Base-by-base conservation (phyloP, 1,140 invertebrate genomes). In the Portunus trituberculatus region DNA sequence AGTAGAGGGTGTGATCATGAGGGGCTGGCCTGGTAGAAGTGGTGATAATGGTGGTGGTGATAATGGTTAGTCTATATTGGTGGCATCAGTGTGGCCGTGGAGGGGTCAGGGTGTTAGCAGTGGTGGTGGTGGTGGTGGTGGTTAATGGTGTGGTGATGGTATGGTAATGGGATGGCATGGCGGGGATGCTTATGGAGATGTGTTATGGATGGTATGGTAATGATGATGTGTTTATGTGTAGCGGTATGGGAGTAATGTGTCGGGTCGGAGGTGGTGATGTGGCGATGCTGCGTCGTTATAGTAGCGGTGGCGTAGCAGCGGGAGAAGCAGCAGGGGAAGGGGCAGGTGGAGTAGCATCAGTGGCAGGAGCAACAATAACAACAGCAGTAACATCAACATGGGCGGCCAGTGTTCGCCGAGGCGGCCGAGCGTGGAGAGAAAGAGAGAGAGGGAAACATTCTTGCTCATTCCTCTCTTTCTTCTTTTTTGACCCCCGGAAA, bases 121-220 rank as follows among this genome's bases (percentile, higher is more conserved):
- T 76, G 67, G 25, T 76, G 67, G 67, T 76, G 67, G 8, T 8
- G 59, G 59, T 25, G 16, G 20, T 76, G 67, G 67, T n/a, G 67
- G 67, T 76, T 76, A 76, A 76, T n/a, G 67, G 67, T 76, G 67
- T 76, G 67, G 1, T 8, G 67, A n/a, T n/a, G 67, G 67, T 76
- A 76, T 76, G 67, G 67, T 76, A 76, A 76, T 76, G 67, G 67
- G 20, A 25, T 7, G 20, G 67, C 20, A 76, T 76, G 67, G 67
- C 67, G 67, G 67, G n/a, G 67, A 76, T 76, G 67, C 67, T 76
- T 76, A 76, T 76, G 67, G 67, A n/a, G 67, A 76, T 76, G 67
- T 25, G 67, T 12, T n/a, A n/a, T 8, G 67, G 67, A 76, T n/a
- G 67, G 67, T 76, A 76, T 76, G 67, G 67, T 76, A 76, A 76